These are phyloP conservation scores for Chiloscyllium plagiosum DNA, from an alignment of 2,113 vertebrate genomes.

Conservation along the genomic window DNA sequence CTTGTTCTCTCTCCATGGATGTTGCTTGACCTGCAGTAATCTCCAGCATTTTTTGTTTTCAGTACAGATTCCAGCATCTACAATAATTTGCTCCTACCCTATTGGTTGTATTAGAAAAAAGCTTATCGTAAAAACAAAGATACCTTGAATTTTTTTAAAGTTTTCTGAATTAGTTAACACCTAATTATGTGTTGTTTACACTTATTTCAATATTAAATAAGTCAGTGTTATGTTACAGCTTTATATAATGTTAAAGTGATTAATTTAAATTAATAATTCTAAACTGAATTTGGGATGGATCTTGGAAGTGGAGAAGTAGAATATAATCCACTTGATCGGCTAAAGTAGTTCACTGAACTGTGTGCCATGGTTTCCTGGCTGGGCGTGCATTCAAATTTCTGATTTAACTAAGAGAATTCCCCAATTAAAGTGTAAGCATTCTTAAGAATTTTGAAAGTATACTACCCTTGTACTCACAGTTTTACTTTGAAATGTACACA, in stretches of 20 bases:
- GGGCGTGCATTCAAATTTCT: neutral
- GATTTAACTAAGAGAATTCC: neutral
- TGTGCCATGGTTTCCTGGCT: neutral
- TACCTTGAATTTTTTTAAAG: neutral
- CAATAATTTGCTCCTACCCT: too few relatives aligned
- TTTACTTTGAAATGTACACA: neutral
- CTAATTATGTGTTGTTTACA: neutral
- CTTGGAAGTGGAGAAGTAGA: neutral
- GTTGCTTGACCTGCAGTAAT: too few relatives aligned
- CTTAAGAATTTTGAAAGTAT: neutral
- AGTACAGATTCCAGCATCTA: too few relatives aligned
- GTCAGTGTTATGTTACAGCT: too few relatives aligned
- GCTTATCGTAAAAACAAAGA: neutral
- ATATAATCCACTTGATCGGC: neutral
- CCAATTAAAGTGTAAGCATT: neutral
- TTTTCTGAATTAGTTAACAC: neutral
- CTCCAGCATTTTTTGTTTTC: too few relatives aligned
- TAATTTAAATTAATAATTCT: neutral
- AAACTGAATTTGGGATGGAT: neutral
- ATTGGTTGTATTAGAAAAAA: neutral
- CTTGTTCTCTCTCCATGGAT: too few relatives aligned
- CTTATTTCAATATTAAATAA: neutral
- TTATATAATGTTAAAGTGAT: neutral
- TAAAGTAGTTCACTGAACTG: neutral
- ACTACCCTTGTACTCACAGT: neutral